These are phyloP conservation scores for Triplophysa dalaica DNA, from an alignment of 2,113 vertebrate species.

Conservation along the genomic window DNA sequence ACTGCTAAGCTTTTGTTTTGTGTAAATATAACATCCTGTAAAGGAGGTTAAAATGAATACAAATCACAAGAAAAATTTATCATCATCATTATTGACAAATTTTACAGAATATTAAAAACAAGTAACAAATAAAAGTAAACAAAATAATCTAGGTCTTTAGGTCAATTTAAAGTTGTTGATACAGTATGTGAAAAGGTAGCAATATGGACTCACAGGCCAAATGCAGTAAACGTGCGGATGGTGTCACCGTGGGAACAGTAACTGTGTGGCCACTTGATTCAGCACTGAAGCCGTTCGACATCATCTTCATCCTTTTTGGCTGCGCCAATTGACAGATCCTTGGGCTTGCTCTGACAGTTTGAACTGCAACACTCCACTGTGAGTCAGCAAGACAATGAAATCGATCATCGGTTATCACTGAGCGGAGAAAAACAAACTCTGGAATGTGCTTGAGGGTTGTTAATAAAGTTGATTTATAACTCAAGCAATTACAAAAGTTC, in stretches of 20 bases:
- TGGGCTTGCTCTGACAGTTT: constrained; percentile 52
- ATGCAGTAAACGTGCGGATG: constrained; percentile 61
- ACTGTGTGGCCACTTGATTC: constrained; percentile 12
- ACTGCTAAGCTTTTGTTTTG: too few species aligned
- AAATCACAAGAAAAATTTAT: too few species aligned
- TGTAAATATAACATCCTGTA: too few species aligned
- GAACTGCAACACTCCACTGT: constrained; percentile 60
- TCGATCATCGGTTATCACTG: not conserved
- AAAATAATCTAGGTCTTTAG: too few species aligned
- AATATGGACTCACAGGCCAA: constrained; percentile 62
- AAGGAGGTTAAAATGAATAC: too few species aligned
- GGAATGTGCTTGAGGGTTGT: not conserved
- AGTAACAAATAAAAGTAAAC: too few species aligned
- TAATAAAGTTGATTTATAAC: too few species aligned
- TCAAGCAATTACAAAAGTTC: too few species aligned
- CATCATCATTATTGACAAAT: too few species aligned
- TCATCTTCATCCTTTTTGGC: constrained; percentile 50
- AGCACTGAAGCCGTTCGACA: not conserved
- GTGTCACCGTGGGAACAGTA: constrained; percentile 31
- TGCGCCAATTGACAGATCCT: constrained; percentile 64
- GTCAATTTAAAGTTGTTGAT: too few species aligned
- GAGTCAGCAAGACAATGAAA: constrained; percentile 6
- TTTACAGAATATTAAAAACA: too few species aligned
- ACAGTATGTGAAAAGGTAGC: not conserved
- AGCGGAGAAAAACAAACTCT: not conserved